These are phyloP conservation scores for Pogonus chalceus DNA, from an alignment of 1,140 invertebrate species.

Conservation along the genomic window DNA sequence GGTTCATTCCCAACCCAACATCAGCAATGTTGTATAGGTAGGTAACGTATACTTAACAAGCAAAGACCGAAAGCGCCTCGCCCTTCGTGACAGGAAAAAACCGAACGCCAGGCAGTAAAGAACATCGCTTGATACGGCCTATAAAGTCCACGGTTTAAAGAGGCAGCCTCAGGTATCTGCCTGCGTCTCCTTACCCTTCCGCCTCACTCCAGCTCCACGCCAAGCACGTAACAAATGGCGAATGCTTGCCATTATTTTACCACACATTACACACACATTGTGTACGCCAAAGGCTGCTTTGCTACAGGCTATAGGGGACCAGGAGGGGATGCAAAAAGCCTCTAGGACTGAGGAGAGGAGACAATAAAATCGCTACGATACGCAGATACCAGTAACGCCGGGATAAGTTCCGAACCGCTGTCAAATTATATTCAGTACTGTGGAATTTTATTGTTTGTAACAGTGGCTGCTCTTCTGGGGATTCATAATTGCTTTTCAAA, in stretches of 20 bases:
- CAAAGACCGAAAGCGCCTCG: not conserved
- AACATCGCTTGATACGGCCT: not conserved
- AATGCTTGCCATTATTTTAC: constrained; percentile 5
- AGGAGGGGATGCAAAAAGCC: too few relatives aligned
- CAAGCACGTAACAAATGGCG: constrained; percentile 3
- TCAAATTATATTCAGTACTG: constrained; percentile 5
- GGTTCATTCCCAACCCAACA: too few relatives aligned
- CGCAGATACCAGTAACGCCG: not conserved
- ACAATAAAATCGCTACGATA: constrained; percentile 6
- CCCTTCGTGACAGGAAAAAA: constrained; percentile 4
- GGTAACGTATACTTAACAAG: too few relatives aligned
- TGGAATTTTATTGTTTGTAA: not conserved
- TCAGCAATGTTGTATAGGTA: too few relatives aligned
- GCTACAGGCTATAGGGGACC: too few relatives aligned
- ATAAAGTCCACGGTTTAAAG: constrained; percentile 1
- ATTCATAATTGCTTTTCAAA: too few relatives aligned
- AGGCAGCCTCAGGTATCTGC: not conserved
- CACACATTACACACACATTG: constrained; percentile 5
- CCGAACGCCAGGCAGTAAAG: not conserved
- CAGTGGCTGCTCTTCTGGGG: not conserved
- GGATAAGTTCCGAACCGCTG: not conserved
- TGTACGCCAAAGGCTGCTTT: too few relatives aligned
- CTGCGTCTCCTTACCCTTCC: not conserved
- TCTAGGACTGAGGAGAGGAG: not conserved
- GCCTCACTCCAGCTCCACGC: not conserved